Evolutionary conservation across 2,888 invertebrate genomes (phyloP).

Genomic region (Iphiclides podalirius): DNA sequence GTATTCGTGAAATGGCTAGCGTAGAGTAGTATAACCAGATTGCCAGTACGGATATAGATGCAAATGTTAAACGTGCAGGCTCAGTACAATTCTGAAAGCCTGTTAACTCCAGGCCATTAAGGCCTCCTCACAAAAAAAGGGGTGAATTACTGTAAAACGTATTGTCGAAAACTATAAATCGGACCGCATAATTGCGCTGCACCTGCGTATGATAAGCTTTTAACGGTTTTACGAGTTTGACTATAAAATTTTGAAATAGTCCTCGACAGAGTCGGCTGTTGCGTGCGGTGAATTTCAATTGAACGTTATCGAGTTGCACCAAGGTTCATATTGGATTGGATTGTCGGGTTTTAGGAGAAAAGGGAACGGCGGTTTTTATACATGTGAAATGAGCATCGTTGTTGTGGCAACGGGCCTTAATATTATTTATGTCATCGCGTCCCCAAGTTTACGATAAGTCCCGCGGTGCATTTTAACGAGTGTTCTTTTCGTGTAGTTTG

Average conservation of each 20-base stretch:
- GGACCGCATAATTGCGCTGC: slow-evolving; percentile 41
- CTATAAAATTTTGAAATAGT: slow-evolving; percentile 37
- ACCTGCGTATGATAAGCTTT: slow-evolving; percentile 53
- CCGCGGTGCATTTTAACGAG: slow-evolving; percentile 52
- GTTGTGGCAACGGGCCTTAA: slow-evolving; percentile 55
- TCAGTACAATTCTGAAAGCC: not conserved
- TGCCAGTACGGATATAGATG: not conserved
- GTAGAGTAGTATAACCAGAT: not conserved
- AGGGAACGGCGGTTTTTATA: slow-evolving; percentile 27
- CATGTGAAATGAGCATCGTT: slow-evolving; percentile 42
- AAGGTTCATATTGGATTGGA: slow-evolving; percentile 7
- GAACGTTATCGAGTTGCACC: slow-evolving; percentile 23
- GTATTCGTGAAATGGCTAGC: slow-evolving; percentile 18
- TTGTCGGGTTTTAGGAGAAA: not conserved
- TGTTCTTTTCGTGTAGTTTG: slow-evolving; percentile 60
- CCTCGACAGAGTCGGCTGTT: slow-evolving; percentile 29
- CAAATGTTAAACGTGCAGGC: not conserved
- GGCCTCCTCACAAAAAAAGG: slow-evolving; percentile 4
- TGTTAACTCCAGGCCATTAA: slow-evolving; percentile 1
- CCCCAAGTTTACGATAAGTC: slow-evolving; percentile 51
- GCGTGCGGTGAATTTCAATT: slow-evolving; percentile 23
- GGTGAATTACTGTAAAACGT: slow-evolving; percentile 20
- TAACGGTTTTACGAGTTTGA: slow-evolving; percentile 47
- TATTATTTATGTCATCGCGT: slow-evolving; percentile 71
- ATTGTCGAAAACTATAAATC: slow-evolving; percentile 41